These are phyloP conservation scores for Mormoops blainvillei DNA, from an alignment of 2,113 vertebrate genomes.

Conservation along the genomic window DNA sequence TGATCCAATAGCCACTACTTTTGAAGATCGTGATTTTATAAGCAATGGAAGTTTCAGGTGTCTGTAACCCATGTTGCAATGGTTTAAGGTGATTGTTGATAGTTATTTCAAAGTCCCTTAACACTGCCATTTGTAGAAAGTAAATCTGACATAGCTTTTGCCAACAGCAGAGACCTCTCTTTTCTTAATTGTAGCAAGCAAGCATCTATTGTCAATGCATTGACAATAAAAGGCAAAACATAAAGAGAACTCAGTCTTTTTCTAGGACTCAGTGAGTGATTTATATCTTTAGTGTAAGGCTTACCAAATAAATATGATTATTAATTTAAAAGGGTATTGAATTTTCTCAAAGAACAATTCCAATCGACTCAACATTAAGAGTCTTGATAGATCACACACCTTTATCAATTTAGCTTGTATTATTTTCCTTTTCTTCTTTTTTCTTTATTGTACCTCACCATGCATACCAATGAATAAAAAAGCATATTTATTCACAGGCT, in stretches of 20 bases:
- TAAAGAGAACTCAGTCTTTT: background rate
- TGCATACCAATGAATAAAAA: background rate
- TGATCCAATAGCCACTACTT: constrained; percentile 31
- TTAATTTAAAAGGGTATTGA: background rate
- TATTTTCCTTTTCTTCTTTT: background rate
- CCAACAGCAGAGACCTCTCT: background rate
- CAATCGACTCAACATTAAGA: background rate
- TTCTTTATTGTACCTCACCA: background rate
- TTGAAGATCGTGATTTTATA: constrained; percentile 64
- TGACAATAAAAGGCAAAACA: background rate
- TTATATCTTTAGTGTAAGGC: background rate
- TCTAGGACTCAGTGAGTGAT: background rate
- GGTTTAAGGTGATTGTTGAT: constrained; percentile 8
- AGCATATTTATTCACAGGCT: background rate
- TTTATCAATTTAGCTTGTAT: background rate
- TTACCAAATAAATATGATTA: background rate
- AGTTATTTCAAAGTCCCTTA: constrained; percentile 38
- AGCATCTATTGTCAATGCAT: background rate
- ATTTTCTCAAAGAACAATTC: background rate
- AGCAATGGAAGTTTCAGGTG: constrained; percentile 47
- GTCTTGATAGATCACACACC: background rate
- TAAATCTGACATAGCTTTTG: background rate
- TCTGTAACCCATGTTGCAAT: background rate
- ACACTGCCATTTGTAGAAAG: constrained; percentile 34
- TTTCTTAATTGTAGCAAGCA: background rate